phyloP scores from a whole-genome alignment of 1,140 invertebrate genomes.

The Procambarus clarkii region DNA sequence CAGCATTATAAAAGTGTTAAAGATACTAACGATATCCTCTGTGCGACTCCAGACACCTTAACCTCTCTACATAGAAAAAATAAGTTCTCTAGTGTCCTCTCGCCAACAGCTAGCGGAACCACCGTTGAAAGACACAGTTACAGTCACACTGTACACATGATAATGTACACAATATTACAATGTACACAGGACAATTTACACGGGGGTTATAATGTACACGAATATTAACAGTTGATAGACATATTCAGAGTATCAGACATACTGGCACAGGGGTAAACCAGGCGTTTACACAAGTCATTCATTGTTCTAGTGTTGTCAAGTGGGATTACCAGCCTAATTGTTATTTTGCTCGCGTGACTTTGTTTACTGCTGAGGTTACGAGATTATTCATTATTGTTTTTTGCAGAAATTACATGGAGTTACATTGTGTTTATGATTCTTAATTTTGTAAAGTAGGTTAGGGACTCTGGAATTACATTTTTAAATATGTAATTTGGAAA shows the following conservation, averaged over 20 bases:
- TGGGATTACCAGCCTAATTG: no score
- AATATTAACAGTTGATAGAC: not conserved
- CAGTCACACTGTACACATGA: conserved; percentile 8
- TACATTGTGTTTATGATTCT: no score
- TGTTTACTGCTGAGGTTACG: no score
- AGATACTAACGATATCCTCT: not conserved
- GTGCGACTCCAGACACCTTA: not conserved
- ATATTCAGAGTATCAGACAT: not conserved
- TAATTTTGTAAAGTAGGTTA: no score
- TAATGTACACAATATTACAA: conserved; percentile 35
- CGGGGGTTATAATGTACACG: not conserved
- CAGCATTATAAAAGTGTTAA: conserved; percentile 38
- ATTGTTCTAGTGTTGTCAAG: no score
- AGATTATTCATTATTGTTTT: no score
- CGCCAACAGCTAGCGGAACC: not conserved
- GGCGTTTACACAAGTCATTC: no score
- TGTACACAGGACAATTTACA: conserved; percentile 1
- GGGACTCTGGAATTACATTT: no score
- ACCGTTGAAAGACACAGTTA: conserved; percentile 34
- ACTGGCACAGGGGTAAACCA: no score
- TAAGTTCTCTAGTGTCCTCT: not conserved
- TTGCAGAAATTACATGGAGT: no score
- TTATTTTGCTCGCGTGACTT: no score
- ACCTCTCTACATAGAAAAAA: conserved; percentile 2
- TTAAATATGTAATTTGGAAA: no score